Conservation (phyloP, 2,888 invertebrate genomes). For the Adelognathus sp. region DNA sequence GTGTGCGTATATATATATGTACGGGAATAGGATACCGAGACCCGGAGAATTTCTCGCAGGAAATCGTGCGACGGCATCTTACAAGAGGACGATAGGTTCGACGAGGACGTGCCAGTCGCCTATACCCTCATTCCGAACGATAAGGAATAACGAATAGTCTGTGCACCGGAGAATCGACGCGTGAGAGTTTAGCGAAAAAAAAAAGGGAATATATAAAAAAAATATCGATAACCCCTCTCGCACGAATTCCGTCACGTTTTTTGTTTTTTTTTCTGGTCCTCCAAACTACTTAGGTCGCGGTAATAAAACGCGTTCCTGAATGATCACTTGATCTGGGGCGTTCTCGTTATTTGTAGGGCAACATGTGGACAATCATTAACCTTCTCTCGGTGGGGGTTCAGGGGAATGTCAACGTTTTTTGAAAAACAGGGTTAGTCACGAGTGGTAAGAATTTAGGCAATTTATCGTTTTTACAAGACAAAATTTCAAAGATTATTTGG, state of each 20-base stretch:
- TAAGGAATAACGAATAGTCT: constrained; percentile 59
- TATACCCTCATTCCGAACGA: constrained; percentile 43
- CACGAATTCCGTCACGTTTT: constrained; percentile 55
- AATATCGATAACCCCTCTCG: constrained; percentile 48
- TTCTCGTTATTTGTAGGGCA: constrained; percentile 32
- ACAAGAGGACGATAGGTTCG: constrained; percentile 53
- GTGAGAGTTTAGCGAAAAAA: constrained; percentile 45
- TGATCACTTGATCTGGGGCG: constrained; percentile 32
- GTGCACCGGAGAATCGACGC: constrained; percentile 54
- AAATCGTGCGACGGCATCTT: constrained; percentile 58
- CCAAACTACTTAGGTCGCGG: constrained; percentile 31
- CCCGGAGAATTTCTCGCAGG: constrained; percentile 45
- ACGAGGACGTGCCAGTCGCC: constrained; percentile 43
- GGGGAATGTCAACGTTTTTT: background rate
- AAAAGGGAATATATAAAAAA: constrained; percentile 52
- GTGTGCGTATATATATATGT: background rate
- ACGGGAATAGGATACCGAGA: constrained; percentile 37
- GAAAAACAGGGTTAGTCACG: too few relatives aligned
- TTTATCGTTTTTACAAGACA: too few relatives aligned
- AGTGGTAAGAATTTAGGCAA: too few relatives aligned
- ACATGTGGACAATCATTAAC: constrained; percentile 10
- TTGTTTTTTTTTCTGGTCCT: too few relatives aligned
- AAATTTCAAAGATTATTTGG: too few relatives aligned
- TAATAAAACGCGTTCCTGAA: constrained; percentile 55
- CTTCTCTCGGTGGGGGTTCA: background rate